These are phyloP conservation scores for Sebastes iracundus DNA, from an alignment of 2,797 vertebrate species.

Conservation along the genomic window DNA sequence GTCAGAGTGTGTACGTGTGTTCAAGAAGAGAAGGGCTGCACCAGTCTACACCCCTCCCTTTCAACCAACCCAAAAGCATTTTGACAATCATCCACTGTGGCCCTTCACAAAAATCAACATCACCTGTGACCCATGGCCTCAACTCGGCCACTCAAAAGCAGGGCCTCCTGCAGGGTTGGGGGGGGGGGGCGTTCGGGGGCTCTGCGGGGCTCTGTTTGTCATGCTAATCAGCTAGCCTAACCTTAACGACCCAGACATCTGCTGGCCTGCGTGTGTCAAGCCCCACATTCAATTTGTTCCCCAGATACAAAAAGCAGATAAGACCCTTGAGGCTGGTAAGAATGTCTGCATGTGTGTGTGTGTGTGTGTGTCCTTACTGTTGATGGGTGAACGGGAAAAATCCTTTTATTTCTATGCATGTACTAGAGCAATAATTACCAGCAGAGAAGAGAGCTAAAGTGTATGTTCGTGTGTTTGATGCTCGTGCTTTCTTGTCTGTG, in stretches of 20 bases:
- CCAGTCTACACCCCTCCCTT: conserved; percentile 43
- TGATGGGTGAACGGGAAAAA: conserved; percentile 33
- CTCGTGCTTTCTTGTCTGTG: conserved; percentile 7
- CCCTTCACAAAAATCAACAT: conserved; percentile 81
- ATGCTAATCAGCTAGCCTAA: conserved; percentile 83
- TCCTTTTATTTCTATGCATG: conserved; percentile 52
- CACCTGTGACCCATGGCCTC: conserved; percentile 81
- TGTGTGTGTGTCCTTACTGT: conserved; percentile 8
- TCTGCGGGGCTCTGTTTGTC: conserved; percentile 67
- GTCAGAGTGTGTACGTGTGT: conserved; percentile 20
- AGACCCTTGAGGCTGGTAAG: conserved; percentile 74
- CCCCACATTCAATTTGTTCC: conserved; percentile 80
- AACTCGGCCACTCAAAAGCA: conserved; percentile 57
- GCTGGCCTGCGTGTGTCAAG: conserved; percentile 79
- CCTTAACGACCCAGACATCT: conserved; percentile 83
- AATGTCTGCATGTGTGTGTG: conserved; percentile 36
- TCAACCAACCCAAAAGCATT: conserved; percentile 54
- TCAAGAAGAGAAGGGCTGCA: conserved; percentile 30
- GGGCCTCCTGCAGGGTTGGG: conserved; percentile 40
- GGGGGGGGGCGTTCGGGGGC: not conserved
- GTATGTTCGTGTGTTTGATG: conserved; percentile 24
- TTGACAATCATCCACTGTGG: conserved; percentile 74
- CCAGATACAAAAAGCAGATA: conserved; percentile 79
- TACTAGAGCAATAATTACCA: conserved; percentile 59
- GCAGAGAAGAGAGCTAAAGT: conserved; percentile 37